Base-by-base conservation (phyloP, 2,797 vertebrate species). In the Eulemur rubriventer region DNA sequence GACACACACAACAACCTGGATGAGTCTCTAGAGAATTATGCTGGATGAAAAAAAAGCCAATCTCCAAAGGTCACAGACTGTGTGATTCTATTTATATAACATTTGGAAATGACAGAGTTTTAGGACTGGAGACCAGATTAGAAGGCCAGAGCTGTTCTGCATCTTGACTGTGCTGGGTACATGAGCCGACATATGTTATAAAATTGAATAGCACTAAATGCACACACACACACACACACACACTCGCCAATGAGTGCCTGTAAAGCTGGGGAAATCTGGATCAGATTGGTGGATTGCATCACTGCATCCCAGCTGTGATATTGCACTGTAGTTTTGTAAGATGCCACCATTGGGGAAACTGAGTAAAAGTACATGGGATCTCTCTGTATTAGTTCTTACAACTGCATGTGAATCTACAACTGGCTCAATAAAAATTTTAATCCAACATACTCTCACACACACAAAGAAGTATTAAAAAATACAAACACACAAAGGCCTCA, bases 131-230 rank as follows among this genome's bases (percentile, higher is more conserved):
- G 73, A 73, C 41, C 79, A 59, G 41, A 80, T 72, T 26, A 41
- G 30, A 67, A 55, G 59, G 41, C 35, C 61, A 78, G 38, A 33
- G 7, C 9, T n/a, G 7, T 13, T 5, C n/a, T 9, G 18, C 10
- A 6, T 10, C 13, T 24, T 16, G 33, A 48, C 13, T 18, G 57
- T 11, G 12, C 38, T 43, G 6, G 65, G 8, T 18, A 9, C 18
- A 8, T 0, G 1, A 33, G 52, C 4, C 3, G 26, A 14, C 22
- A 8, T 1, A 2, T 0, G 5, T n/a, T 26, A 65, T 52, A n/a
- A 43, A 52, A 13, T 48, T 0, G 2, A 6, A 35, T 1, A 20
- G 38, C 43, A 11, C 63, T 61, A 22, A 79, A 63, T 5, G 5
- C 13, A 50, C 20, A 9, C 20, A 24, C 41, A 43, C 8, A 13